A percentile compares a stretch with the other conserved stretches of the same genome.
Conservation (phyloP, 2,113 vertebrate genomes). For the Seriola aureovittata region DNA sequence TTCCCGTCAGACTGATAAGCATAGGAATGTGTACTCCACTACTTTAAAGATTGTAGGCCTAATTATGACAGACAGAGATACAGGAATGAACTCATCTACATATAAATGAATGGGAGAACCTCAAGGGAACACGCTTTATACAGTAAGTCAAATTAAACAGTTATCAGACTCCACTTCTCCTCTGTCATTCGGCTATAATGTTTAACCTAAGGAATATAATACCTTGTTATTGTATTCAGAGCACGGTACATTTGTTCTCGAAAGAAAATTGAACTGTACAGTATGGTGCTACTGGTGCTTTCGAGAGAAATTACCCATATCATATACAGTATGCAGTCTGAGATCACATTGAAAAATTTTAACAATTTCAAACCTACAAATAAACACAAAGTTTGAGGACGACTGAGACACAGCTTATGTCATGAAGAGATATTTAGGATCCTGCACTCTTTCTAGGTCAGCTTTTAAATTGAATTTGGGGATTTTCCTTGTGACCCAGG, state of each 20-base stretch:
- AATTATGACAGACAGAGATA: conserved; percentile 83
- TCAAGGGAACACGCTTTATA: conserved; percentile 78
- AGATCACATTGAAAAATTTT: too few species aligned
- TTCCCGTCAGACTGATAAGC: conserved; percentile 60
- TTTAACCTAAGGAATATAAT: background rate
- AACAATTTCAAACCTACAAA: too few species aligned
- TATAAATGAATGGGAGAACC: conserved; percentile 87
- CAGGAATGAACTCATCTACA: conserved; percentile 87
- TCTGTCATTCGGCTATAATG: background rate
- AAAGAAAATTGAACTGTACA: too few species aligned
- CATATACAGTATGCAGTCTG: too few species aligned
- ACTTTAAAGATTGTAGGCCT: conserved; percentile 83
- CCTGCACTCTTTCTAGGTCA: too few species aligned
- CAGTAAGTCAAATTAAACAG: conserved; percentile 81
- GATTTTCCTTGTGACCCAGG: too few species aligned
- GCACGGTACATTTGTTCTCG: background rate
- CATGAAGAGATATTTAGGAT: too few species aligned
- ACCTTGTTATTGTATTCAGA: background rate
- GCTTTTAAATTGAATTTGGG: too few species aligned
- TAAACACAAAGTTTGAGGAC: too few species aligned
- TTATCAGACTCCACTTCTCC: conserved; percentile 62
- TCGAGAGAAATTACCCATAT: too few species aligned
- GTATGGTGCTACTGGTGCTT: too few species aligned
- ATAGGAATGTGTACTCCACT: conserved; percentile 71
- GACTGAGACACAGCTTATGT: too few species aligned